Conservation (phyloP, 2,888 invertebrate species). For the Drosophila kambysellisi region DNA sequence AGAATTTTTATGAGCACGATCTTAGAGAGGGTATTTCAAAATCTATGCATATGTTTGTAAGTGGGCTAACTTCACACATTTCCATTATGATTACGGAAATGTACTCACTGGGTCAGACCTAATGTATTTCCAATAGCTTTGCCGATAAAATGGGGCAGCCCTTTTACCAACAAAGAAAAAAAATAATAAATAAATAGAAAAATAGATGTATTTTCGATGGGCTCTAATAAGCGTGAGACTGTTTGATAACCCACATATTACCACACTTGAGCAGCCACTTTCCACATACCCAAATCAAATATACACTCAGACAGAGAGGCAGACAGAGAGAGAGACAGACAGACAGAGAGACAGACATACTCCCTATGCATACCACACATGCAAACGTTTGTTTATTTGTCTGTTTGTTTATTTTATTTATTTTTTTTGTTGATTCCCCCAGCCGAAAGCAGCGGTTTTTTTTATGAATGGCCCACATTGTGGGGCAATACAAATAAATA, state of each 20-base stretch:
- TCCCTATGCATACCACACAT: constrained; percentile 9
- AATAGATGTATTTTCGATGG: not conserved
- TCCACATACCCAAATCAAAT: constrained; percentile 33
- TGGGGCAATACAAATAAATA: constrained; percentile 33
- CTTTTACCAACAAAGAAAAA: not conserved
- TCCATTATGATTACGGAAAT: constrained; percentile 4
- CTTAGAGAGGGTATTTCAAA: not conserved
- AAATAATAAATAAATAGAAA: not conserved
- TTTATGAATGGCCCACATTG: constrained; percentile 75
- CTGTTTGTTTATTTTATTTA: constrained; percentile 14
- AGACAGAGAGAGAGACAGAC: not conserved
- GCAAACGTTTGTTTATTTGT: constrained; percentile 35
- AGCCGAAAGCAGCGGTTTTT: constrained; percentile 32
- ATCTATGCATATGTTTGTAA: not conserved
- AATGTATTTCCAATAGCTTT: constrained; percentile 18
- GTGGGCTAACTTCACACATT: not conserved
- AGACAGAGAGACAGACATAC: constrained; percentile 1
- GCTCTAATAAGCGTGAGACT: constrained; percentile 39
- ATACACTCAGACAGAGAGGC: constrained; percentile 1
- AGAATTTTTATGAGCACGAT: not conserved
- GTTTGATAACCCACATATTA: constrained; percentile 44
- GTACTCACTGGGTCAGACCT: not conserved
- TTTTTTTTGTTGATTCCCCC: not conserved
- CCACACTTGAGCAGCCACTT: constrained; percentile 26
- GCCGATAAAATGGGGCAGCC: not conserved